These are phyloP conservation scores for Myrmecobius fasciatus DNA, from an alignment of 2,113 vertebrate species.

Conservation along the genomic window DNA sequence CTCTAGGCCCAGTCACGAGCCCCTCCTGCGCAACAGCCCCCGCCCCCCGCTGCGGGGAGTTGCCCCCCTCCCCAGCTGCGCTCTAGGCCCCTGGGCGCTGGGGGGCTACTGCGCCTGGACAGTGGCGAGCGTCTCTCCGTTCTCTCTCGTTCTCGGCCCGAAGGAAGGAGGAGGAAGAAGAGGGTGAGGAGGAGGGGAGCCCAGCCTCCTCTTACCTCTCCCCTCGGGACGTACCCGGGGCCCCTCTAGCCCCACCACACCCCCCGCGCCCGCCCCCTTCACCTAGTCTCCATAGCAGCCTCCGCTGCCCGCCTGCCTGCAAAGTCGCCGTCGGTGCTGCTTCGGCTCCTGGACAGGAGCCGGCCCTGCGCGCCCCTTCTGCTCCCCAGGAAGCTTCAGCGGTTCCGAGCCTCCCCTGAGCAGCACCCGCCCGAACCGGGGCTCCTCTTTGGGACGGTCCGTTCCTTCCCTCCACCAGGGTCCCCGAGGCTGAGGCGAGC, in stretches of 20 bases:
- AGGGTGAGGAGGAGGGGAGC: not conserved
- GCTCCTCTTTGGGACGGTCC: no score
- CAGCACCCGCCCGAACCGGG: not conserved
- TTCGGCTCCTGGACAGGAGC: not conserved
- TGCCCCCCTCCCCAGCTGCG: constrained; percentile 1
- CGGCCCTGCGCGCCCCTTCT: not conserved
- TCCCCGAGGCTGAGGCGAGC: no score
- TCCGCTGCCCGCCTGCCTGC: not conserved
- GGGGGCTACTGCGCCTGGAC: not conserved
- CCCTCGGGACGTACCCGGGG: not conserved
- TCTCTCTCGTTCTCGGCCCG: not conserved
- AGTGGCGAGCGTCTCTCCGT: not conserved
- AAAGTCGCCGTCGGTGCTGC: not conserved
- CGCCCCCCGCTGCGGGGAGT: not conserved
- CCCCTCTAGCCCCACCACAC: not conserved
- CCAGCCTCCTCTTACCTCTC: not conserved
- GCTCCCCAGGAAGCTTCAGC: not conserved
- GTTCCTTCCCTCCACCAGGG: no score
- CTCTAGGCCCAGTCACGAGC: not conserved
- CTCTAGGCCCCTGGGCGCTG: constrained; percentile 40
- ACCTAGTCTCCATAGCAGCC: not conserved
- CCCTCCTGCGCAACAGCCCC: constrained; percentile 4
- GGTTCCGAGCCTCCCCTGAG: not conserved
- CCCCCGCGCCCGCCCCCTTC: not conserved
- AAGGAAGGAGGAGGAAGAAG: not conserved